Evolutionary conservation across 2,113 vertebrate genomes (phyloP), one percentile per base, ranked within the genome.

Genomic region (Cephalopholis sonnerati): DNA sequence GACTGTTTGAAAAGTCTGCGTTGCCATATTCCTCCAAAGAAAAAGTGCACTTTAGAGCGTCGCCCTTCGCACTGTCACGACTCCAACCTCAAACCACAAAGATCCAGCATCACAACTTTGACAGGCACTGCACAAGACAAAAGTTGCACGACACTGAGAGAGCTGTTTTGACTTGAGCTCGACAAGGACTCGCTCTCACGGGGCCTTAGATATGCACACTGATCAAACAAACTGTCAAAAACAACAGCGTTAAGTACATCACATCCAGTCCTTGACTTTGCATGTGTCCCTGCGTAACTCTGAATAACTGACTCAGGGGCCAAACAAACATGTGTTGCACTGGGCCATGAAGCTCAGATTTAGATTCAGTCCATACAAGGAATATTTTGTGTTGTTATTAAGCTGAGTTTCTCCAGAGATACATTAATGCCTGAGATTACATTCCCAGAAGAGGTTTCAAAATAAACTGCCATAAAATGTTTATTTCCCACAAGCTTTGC

Each of bases 141-240:
- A 27, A 22, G 22, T 1, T 20, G 25, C 29, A 55, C 4, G 18
- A 20, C n/a, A 59, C 27, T 2, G 3, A 18, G 16, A 9, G 25
- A 11, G 16, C 9, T 69, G 51, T 53, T 73, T 27, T 55, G 15
- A 27, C 65, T 57, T 12, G 9, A 65, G 16, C 18, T 51, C 13
- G 1, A 29, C 32, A 48, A 50, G 15, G 41, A 22, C 18, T 24
- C 16, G 0, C 8, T 57, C 61, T 27, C 5, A 74, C 6, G 39
- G 39, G 32, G 25, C 4, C 36, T 41, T 2, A 24, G 8, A 64
- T 16, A 25, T 58, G 1, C 5, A 50, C 16, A 63, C 16, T 70
- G 64, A 64, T 48, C 32, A 54, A 83, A 76, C 51, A 79, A 64
- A 51, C 25, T 27, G 46, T 22, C 20, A 24, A 46, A 53, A 66